phyloP scores from a whole-genome alignment of 2,888 invertebrate genomes.

The Xestoiulus laeticollis region DNA sequence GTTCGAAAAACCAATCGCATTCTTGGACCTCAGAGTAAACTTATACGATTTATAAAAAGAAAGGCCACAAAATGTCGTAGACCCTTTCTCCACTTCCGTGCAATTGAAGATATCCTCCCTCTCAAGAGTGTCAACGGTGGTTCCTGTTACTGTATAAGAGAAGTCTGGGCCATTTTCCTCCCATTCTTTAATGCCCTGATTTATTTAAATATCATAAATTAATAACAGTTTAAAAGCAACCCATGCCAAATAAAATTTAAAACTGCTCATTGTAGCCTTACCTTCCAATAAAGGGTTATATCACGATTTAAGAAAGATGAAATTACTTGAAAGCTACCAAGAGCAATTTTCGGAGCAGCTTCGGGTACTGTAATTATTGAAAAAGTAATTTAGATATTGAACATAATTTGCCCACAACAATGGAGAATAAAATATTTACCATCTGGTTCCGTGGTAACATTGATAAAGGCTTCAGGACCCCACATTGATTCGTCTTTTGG shows the following conservation, averaged over 20 bases:
- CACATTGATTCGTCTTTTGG: constrained; percentile 45
- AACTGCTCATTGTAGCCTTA: background rate
- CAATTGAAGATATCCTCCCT: background rate
- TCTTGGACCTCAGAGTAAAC: constrained; percentile 69
- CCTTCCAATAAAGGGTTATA: constrained; percentile 78
- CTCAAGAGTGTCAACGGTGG: background rate
- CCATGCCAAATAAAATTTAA: background rate
- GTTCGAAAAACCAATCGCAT: constrained; percentile 70
- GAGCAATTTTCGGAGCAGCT: constrained; percentile 74
- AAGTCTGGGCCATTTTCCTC: constrained; percentile 80
- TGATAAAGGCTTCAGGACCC: constrained; percentile 48
- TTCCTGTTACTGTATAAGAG: constrained; percentile 67
- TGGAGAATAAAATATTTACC: constrained; percentile 27
- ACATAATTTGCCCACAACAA: background rate
- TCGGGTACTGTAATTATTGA: constrained; percentile 68
- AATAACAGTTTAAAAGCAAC: background rate
- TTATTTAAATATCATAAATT: background rate
- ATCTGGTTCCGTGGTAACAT: constrained; percentile 45
- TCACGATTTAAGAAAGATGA: constrained; percentile 66
- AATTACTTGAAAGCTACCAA: constrained; percentile 76
- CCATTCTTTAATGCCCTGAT: constrained; percentile 73
- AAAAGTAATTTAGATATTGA: constrained; percentile 47
- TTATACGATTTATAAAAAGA: constrained; percentile 72
- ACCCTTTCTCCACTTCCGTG: background rate
- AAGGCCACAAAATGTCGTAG: constrained; percentile 69